Percentiles rank a stretch among this genome's conserved stretches.
These are phyloP conservation scores for Alaudala cheleensis DNA, from an alignment of 2,113 vertebrate species.

Conservation along the genomic window DNA sequence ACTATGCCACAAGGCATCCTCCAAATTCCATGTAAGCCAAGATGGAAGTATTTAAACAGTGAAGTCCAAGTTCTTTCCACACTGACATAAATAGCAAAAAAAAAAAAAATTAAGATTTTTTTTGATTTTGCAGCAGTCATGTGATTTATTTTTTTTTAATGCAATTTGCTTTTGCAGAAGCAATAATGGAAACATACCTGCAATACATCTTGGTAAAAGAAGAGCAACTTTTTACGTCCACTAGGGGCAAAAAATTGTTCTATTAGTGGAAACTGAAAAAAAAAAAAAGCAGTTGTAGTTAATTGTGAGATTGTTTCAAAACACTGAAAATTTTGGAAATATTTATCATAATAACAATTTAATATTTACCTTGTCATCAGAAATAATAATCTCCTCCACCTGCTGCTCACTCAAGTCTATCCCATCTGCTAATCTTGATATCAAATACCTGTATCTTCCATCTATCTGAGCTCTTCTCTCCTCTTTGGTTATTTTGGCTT, in stretches of 20 bases:
- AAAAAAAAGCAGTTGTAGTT: not conserved
- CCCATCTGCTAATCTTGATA: slow-evolving; percentile 70
- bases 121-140: not conserved
- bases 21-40: not conserved
- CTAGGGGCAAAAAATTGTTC: slow-evolving; percentile 78
- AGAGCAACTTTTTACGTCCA: slow-evolving; percentile 80
- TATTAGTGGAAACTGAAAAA: slow-evolving; percentile 75
- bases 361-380: slow-evolving; percentile 77
- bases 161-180: not conserved
- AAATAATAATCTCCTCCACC: slow-evolving; percentile 77
- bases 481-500: slow-evolving; percentile 69
- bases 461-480: slow-evolving; percentile 77
- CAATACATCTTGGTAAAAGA: slow-evolving; percentile 79
- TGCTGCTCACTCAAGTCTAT: slow-evolving; percentile 67
- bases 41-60: not conserved
- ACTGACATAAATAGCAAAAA: not conserved
- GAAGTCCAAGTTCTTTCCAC: not conserved
- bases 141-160: not conserved
- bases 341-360: not conserved
- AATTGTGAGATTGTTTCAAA: not conserved
- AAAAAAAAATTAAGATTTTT: not conserved
- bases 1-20: not conserved
- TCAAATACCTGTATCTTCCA: slow-evolving; percentile 76
- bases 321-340: not conserved
- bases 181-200: slow-evolving; percentile 56